phyloP scores from a whole-genome alignment of 2,888 invertebrate species.

The Antheraea yamamai region DNA sequence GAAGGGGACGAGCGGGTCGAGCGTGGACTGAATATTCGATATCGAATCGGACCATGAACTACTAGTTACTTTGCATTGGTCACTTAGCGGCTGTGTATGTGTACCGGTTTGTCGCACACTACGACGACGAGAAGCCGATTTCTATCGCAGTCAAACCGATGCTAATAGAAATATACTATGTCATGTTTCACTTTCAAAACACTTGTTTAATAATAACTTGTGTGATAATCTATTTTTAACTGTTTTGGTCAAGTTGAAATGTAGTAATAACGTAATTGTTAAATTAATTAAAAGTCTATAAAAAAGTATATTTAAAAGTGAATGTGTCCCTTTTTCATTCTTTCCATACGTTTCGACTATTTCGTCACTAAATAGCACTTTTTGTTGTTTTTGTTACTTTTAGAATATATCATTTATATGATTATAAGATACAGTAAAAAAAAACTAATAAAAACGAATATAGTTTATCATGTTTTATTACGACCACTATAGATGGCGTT shows the following conservation, averaged over 20 bases:
- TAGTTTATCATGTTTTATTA: conserved; percentile 10
- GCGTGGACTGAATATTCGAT: conserved; percentile 53
- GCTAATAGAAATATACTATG: conserved; percentile 10
- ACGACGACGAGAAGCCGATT: conserved; percentile 22
- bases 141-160: conserved; percentile 15
- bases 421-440: too few relatives aligned
- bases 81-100: conserved; percentile 28
- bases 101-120: conserved; percentile 30
- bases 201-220: neutral
- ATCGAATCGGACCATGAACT: conserved; percentile 24
- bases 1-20: conserved; percentile 38
- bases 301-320: neutral
- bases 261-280: neutral
- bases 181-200: conserved; percentile 5
- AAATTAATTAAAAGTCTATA: neutral
- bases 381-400: neutral
- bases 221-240: neutral
- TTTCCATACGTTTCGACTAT: neutral
- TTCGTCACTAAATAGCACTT: neutral
- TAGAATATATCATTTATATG: neutral
- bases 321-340: neutral
- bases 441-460: neutral
- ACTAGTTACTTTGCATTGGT: conserved; percentile 21
- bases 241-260: neutral
- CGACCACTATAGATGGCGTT: conserved; percentile 21